Percentiles rank a stretch among this genome's conserved stretches.
Conservation (phyloP, 2,888 invertebrate species). For the Scaptomyza tumidula region DNA sequence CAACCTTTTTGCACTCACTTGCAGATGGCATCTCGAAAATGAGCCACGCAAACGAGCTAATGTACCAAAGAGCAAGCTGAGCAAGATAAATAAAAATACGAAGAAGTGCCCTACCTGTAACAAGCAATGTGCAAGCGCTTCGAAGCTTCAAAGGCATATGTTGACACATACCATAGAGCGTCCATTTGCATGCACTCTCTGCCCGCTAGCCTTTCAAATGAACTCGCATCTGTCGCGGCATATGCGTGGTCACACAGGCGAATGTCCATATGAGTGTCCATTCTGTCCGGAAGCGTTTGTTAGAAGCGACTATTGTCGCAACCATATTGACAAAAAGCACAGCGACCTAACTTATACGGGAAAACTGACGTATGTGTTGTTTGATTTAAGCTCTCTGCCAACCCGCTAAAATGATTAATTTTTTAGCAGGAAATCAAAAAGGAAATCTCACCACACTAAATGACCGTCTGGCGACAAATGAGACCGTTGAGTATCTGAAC, state of each 20-base stretch:
- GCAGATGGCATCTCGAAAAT: slow-evolving; percentile 29
- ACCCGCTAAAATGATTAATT: not conserved
- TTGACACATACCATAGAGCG: slow-evolving; percentile 1
- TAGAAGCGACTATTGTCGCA: slow-evolving; percentile 31
- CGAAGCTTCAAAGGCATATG: slow-evolving; percentile 7
- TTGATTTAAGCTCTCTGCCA: too few species aligned
- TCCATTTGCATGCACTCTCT: slow-evolving; percentile 6
- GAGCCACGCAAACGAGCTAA: not conserved
- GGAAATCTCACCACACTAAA: not conserved
- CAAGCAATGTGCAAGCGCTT: not conserved
- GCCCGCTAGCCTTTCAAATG: slow-evolving; percentile 8
- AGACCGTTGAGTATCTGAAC: not conserved
- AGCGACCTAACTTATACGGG: slow-evolving; percentile 2
- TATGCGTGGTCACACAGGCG: slow-evolving; percentile 34
- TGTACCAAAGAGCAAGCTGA: not conserved
- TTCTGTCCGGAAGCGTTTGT: slow-evolving; percentile 17
- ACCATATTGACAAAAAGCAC: slow-evolving; percentile 19
- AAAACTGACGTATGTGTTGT: slow-evolving; percentile 14
- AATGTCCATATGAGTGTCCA: slow-evolving; percentile 37
- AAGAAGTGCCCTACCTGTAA: slow-evolving; percentile 9
- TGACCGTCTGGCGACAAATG: not conserved
- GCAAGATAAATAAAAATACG: not conserved
- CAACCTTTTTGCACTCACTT: not conserved
- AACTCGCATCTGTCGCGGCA: slow-evolving; percentile 14
- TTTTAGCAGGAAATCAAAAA: not conserved